Percentiles rank a stretch among this genome's conserved stretches.
phyloP scores from a whole-genome alignment of 1,140 invertebrate species.

The Hetaerina americana region DNA sequence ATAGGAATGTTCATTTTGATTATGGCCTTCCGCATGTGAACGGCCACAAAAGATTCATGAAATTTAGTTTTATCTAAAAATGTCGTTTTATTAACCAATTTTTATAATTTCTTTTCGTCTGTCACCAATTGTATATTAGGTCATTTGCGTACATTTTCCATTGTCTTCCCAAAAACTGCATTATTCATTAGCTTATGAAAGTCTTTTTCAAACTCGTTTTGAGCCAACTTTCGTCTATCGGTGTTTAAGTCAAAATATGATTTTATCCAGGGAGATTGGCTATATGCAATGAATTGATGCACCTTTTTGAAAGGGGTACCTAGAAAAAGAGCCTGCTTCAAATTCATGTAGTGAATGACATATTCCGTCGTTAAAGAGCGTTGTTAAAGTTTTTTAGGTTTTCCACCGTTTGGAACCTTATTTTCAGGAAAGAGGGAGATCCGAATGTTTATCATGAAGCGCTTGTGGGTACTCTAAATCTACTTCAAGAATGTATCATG shows the following conservation, averaged over 20 bases:
- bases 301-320: slow-evolving; percentile 25
- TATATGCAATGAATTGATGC: slow-evolving; percentile 25
- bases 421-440: not conserved
- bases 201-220: too few species aligned
- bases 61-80: too few species aligned
- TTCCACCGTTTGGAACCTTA: not conserved
- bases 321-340: slow-evolving; percentile 21
- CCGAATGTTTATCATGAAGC: not conserved
- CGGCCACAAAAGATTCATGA: too few species aligned
- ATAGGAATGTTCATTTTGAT: not conserved
- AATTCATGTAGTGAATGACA: slow-evolving; percentile 26
- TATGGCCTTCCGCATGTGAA: not conserved
- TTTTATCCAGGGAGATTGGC: slow-evolving; percentile 24
- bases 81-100: too few species aligned
- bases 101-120: too few species aligned
- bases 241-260: slow-evolving; percentile 22
- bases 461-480: not conserved
- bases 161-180: too few species aligned
- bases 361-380: slow-evolving; percentile 21
- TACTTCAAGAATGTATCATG: not conserved
- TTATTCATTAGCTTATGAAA: too few species aligned
- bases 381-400: slow-evolving; percentile 16
- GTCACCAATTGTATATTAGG: too few species aligned
- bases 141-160: too few species aligned
- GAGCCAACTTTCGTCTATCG: not conserved